phyloP scores from a whole-genome alignment of 1,140 invertebrate genomes.

The Probaryconus sp. region DNA sequence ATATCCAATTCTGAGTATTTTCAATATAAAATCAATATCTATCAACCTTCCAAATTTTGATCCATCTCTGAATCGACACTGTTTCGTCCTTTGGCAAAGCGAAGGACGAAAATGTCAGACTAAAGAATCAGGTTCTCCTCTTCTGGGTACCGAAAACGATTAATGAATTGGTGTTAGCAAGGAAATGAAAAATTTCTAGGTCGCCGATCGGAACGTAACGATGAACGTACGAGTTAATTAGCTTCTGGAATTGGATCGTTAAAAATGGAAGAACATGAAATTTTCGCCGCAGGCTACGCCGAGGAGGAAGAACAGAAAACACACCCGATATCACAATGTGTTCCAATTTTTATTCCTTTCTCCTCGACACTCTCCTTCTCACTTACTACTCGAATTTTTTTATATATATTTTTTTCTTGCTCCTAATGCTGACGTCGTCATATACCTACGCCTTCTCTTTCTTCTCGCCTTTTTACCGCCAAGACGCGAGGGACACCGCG shows the following conservation, averaged over 20 bases:
- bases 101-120: conserved; percentile 1
- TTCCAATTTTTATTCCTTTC: conserved; percentile 65
- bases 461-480: conserved; percentile 39
- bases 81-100: not conserved
- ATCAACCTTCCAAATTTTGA: too few species aligned
- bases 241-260: conserved; percentile 62
- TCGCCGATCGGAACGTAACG: conserved; percentile 34
- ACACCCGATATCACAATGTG: conserved; percentile 63
- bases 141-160: conserved; percentile 34
- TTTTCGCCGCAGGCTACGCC: conserved; percentile 62
- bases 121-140: conserved; percentile 5
- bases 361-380: conserved; percentile 32
- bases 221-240: conserved; percentile 57
- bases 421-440: conserved; percentile 17
- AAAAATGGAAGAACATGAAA: conserved; percentile 63
- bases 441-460: conserved; percentile 26
- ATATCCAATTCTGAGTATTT: too few species aligned
- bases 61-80: too few species aligned
- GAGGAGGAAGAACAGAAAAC: conserved; percentile 34
- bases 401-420: conserved; percentile 31
- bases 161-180: conserved; percentile 37
- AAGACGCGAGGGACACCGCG: conserved; percentile 12
- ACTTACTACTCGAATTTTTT: conserved; percentile 26
- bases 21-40: too few species aligned
- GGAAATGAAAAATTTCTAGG: conserved; percentile 53